These are phyloP conservation scores for Cerceris ruficornis DNA, from an alignment of 2,888 invertebrate genomes.

Conservation along the genomic window DNA sequence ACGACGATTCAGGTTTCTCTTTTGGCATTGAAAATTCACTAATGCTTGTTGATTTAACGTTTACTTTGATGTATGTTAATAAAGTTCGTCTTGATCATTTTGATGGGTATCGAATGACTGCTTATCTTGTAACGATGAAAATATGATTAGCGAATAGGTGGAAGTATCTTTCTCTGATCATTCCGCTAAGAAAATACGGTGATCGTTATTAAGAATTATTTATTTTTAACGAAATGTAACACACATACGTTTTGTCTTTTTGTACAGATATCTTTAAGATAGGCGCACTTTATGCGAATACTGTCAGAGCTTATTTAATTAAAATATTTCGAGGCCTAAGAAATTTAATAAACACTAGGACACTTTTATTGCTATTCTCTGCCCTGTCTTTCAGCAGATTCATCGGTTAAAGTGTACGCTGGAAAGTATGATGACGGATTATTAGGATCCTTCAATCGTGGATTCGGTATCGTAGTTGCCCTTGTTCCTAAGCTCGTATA, in stretches of 20 bases:
- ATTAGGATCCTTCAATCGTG: constrained; percentile 72
- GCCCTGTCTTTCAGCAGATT: constrained; percentile 76
- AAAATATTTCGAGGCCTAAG: constrained; percentile 1
- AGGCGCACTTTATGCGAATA: not conserved
- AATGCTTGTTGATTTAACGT: not conserved
- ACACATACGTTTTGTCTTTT: not conserved
- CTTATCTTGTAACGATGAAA: not conserved
- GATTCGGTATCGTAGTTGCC: constrained; percentile 74
- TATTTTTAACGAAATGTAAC: not conserved
- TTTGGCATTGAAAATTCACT: too few relatives aligned
- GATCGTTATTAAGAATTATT: not conserved
- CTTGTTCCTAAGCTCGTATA: constrained; percentile 81
- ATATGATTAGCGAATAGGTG: too few relatives aligned
- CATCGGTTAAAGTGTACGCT: constrained; percentile 74
- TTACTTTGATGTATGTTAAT: not conserved
- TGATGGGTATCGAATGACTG: not conserved
- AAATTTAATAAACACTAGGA: constrained; percentile 5
- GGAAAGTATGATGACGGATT: constrained; percentile 73
- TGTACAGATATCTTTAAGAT: not conserved
- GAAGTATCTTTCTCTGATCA: too few relatives aligned
- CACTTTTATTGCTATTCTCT: constrained; percentile 61
- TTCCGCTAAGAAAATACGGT: not conserved
- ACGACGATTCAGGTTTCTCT: not conserved
- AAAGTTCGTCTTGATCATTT: not conserved
- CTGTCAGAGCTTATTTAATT: not conserved